Evolutionary conservation across 1,140 invertebrate species (phyloP).

Genomic region (Mercenaria mercenaria): DNA sequence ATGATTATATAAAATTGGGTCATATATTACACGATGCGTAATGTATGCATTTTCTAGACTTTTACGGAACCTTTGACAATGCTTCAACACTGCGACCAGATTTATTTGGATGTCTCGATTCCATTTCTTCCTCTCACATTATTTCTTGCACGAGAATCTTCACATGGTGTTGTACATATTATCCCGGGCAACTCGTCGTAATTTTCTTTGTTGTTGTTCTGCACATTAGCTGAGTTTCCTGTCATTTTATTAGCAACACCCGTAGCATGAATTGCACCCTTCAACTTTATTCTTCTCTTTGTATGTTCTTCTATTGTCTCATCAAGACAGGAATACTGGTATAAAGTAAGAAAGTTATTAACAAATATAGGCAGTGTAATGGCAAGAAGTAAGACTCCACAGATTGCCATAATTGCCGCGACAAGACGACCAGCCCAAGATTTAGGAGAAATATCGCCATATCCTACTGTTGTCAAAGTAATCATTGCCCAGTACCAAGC

Average conservation of each 20-base stretch:
- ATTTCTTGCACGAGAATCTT: too few relatives aligned
- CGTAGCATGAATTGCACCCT: background rate
- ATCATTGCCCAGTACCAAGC: slow-evolving; percentile 95
- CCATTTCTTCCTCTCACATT: too few relatives aligned
- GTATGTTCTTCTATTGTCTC: background rate
- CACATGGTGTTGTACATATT: too few relatives aligned
- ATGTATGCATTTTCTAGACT: too few relatives aligned
- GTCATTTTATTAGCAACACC: background rate
- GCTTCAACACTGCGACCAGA: too few relatives aligned
- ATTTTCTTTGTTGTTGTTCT: too few relatives aligned
- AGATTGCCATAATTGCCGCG: slow-evolving; percentile 93
- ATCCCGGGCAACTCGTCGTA: too few relatives aligned
- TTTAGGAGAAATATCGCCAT: slow-evolving; percentile 94
- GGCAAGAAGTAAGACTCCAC: slow-evolving; percentile 86
- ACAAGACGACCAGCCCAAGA: slow-evolving; percentile 86
- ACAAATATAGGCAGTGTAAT: slow-evolving; percentile 95
- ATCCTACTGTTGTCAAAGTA: slow-evolving; percentile 99
- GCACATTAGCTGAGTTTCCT: too few relatives aligned
- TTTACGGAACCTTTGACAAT: too few relatives aligned
- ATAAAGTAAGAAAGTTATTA: slow-evolving; percentile 90
- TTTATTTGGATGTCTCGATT: too few relatives aligned
- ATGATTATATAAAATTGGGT: too few relatives aligned
- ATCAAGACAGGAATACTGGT: slow-evolving; percentile 61
- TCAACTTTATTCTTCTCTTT: background rate
- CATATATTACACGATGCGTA: too few relatives aligned